Evolutionary conservation across 2,113 vertebrate species (phyloP), one percentile per base, ranked within the genome.

Genomic region (Perccottus glenii): DNA sequence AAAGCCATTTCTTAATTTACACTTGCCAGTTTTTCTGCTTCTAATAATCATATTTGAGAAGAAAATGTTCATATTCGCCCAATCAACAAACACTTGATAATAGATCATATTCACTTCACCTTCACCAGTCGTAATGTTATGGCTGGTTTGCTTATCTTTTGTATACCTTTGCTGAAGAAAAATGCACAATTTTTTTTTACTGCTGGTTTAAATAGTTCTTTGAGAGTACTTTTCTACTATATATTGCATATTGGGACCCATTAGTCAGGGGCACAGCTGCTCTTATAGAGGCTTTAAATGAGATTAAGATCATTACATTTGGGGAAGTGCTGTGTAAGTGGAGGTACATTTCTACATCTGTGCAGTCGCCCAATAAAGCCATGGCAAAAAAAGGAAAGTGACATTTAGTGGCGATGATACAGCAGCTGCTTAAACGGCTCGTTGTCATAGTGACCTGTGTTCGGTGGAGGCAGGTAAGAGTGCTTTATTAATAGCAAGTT

Each of bases 301-400:
- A 56, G 58, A 56, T 82, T 71, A 67, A 53, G 64, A 47, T n/a
- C n/a, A 75, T 60, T 10, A 64, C 43, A 61, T 73, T 59, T 43
- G 63, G 52, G 9, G 19, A n/a, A 15, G 50, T 16, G 11, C 10
- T 64, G 42, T 15, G 10, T 46, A 44, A 4, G 6, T 42, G 52
- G 14, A 12, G 52, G 11, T 56, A 16, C 14, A 35, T 70, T 51
- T 46, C 27, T 46, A 14, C 60, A 60, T 51, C 44, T 53, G 59
- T 11, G 19, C 7, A 33, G 5, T 15, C 32, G 55, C 73, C 15
- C 46, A 40, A 59, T 11, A 36, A 49, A 61, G 62, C 64, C 49
- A 60, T 16, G 11, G 70, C 10, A 42, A 55, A 15, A 16, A 52
- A 10, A 52, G 38, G 42, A 40, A 15, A 38, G n/a, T 0, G 4